Conservation (phyloP, 2,888 invertebrate species). For the Agrotis ipsilon region DNA sequence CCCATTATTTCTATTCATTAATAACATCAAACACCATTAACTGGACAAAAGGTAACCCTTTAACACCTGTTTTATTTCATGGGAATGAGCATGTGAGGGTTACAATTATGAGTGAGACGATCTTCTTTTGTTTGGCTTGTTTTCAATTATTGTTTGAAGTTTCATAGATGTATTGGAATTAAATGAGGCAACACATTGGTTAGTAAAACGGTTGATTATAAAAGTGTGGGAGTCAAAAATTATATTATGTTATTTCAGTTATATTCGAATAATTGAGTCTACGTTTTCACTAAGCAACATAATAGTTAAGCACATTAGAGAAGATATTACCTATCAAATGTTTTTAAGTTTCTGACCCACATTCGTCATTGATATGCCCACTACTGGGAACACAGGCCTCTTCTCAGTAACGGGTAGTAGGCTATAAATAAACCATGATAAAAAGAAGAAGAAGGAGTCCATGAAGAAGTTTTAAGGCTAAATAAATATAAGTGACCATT, state of each 20-base stretch:
- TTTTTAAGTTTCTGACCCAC: no score
- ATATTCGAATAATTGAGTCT: no score
- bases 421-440: no score
- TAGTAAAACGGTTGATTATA: neutral
- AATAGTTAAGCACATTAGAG: no score
- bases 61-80: conserved; percentile 70
- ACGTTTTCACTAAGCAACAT: no score
- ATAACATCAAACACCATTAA: conserved; percentile 44
- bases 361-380: no score
- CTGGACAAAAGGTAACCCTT: conserved; percentile 56
- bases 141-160: conserved; percentile 39
- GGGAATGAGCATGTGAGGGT: conserved; percentile 67
- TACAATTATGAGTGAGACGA: conserved; percentile 53
- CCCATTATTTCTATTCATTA: conserved; percentile 43
- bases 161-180: conserved; percentile 26
- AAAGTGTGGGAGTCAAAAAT: neutral
- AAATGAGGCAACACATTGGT: conserved; percentile 29
- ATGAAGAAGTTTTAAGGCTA: no score
- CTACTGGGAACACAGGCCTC: no score
- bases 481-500: no score
- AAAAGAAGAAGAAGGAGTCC: no score
- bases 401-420: no score
- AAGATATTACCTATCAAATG: no score
- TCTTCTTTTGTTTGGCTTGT: conserved; percentile 45
- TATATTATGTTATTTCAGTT: neutral